These are phyloP conservation scores for Heliconius charithonia DNA, from an alignment of 2,888 invertebrate genomes.

Conservation along the genomic window DNA sequence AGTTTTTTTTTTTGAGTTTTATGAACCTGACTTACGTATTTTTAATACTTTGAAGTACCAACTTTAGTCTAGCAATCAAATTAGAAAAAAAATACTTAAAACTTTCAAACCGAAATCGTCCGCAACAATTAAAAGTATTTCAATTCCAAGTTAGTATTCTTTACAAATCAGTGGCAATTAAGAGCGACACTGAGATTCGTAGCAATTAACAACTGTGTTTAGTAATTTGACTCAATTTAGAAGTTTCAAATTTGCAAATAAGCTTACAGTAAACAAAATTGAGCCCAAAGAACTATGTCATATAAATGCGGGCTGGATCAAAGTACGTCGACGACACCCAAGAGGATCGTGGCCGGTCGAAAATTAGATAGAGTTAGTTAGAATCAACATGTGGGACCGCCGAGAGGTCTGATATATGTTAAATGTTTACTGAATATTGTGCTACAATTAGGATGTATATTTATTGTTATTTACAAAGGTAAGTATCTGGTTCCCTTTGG, in stretches of 20 bases:
- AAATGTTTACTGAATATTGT: constrained; percentile 4
- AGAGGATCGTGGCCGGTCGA: constrained; percentile 19
- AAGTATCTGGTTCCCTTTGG: not conserved
- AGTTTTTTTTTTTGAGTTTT: too few species aligned
- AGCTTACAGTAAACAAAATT: constrained; percentile 13
- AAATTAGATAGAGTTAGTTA: constrained; percentile 39
- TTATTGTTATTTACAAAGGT: constrained; percentile 1
- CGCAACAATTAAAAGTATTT: not conserved
- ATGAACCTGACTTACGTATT: too few species aligned
- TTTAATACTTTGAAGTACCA: too few species aligned
- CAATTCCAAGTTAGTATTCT: not conserved
- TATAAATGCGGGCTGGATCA: constrained; percentile 35
- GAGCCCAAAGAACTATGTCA: constrained; percentile 14
- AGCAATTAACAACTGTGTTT: constrained; percentile 10
- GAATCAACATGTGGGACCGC: constrained; percentile 42
- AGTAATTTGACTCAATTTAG: not conserved
- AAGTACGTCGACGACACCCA: constrained; percentile 28
- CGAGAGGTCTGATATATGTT: constrained; percentile 16
- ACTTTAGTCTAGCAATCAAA: too few species aligned
- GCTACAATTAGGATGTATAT: not conserved
- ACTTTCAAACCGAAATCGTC: not conserved
- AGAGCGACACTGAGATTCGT: constrained; percentile 2
- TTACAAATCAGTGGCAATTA: constrained; percentile 23
- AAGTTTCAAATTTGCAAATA: constrained; percentile 17
- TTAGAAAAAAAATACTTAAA: not conserved